Evolutionary conservation across 2,113 vertebrate species (phyloP), one percentile per base, ranked within the genome.

Genomic region (Smithornis capensis): DNA sequence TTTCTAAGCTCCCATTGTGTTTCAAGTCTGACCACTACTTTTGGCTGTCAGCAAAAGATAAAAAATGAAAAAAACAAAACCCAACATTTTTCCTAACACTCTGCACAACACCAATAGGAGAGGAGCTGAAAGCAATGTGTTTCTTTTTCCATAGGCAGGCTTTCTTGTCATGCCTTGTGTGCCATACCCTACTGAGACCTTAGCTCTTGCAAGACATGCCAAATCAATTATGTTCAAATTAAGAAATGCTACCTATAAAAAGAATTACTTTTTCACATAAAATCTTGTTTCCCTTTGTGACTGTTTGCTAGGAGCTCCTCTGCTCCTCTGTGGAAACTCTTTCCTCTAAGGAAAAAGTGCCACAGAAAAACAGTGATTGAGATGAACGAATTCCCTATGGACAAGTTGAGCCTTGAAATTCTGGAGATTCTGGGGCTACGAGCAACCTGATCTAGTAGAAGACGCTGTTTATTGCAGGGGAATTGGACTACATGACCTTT

Each of bases 351-450:
- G 14, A 6, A 69, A 85, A 90, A 42, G 3, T 14, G 55, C 6
- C 65, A 25, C 5, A 57, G 28, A 29, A 68, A 62, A 52, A 7
- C 13, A 44, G 3, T 13, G 44, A 83, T 2, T 2, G 31, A 76
- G 37, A 45, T 28, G 10, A 64, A 62, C 3, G 0, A 4, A 37
- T 55, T 67, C 7, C 17, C 35, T 15, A 5, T 0, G 1, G 27
- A 64, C 83, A 15, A 60, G 40, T 8, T 65, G 28, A 79, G 15
- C 27, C 37, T 49, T 57, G 22, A 64, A 22, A 2, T 87, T 70
- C 49, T 80, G 38, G n/a, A 60, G 23, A 24, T 35, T 47, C 14
- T 2, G 5, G 7, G 17, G 15, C 19, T 67, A 45, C 67, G 37
- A 59, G 33, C 19, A 74, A 52, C 6, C 8, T 59, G 33, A 11